Evolutionary conservation across 2,113 vertebrate genomes (phyloP).

Genomic region (Oncorhynchus gorbuscha): DNA sequence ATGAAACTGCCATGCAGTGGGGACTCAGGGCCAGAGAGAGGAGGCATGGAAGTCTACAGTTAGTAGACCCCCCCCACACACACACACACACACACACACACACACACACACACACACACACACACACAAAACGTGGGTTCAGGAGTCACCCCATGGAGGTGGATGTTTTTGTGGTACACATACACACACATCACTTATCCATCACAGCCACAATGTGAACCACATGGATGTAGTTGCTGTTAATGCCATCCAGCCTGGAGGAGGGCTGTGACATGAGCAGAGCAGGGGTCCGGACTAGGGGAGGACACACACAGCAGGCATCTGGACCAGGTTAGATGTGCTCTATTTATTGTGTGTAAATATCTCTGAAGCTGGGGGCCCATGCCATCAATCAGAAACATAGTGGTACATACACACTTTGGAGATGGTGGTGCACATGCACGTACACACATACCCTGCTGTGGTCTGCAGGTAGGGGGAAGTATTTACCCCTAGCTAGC

Average conservation of each 20-base stretch:
- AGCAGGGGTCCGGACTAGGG: background rate
- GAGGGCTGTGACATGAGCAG: background rate
- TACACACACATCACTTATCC: too few species aligned
- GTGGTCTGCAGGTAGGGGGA: slow-evolving; percentile 14
- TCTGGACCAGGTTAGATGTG: slow-evolving; percentile 57
- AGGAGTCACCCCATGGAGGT: too few species aligned
- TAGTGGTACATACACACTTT: background rate
- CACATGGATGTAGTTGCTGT: too few species aligned
- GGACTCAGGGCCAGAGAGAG: too few species aligned
- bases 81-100: too few species aligned
- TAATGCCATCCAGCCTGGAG: background rate
- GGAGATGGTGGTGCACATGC: slow-evolving; percentile 15
- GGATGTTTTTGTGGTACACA: too few species aligned
- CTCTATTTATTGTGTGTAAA: slow-evolving; percentile 45
- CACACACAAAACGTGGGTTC: too few species aligned
- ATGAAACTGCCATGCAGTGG: too few species aligned
- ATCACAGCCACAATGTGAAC: too few species aligned
- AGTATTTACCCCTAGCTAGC: slow-evolving; percentile 29
- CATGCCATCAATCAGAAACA: slow-evolving; percentile 24
- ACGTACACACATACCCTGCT: background rate
- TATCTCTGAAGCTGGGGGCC: slow-evolving; percentile 41
- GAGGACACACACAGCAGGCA: slow-evolving; percentile 12
- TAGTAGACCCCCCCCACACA: too few species aligned
- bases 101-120: too few species aligned
- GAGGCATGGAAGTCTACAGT: too few species aligned